Percentiles rank a stretch among this genome's conserved stretches.
These are phyloP conservation scores for Lethocerus indicus DNA, from an alignment of 1,140 invertebrate genomes.

Conservation along the genomic window DNA sequence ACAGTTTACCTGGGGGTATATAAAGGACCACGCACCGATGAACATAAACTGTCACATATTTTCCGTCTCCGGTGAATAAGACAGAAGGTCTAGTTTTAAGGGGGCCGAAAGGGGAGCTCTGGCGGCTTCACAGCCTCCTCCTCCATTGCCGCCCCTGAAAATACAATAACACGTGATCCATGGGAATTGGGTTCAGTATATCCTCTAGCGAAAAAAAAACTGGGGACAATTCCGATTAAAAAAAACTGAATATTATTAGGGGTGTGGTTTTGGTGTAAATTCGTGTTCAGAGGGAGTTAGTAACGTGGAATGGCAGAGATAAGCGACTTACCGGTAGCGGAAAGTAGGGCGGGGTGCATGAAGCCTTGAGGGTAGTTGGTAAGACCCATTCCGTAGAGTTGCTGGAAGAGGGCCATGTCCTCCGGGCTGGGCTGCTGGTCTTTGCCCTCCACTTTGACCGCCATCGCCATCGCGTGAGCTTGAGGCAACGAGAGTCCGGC, in stretches of 20 bases:
- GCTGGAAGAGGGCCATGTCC: constrained; percentile 27
- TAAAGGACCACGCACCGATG: neutral
- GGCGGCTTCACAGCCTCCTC: too few species aligned
- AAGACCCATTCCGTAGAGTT: constrained; percentile 26
- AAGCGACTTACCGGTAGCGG: constrained; percentile 19
- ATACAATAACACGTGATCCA: too few species aligned
- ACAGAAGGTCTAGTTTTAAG: neutral
- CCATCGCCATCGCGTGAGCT: constrained; percentile 18
- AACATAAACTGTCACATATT: constrained; percentile 11
- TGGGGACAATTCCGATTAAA: too few species aligned
- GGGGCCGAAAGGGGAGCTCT: too few species aligned
- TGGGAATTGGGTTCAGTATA: too few species aligned
- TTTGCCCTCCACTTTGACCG: constrained; percentile 18
- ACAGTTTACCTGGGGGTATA: neutral
- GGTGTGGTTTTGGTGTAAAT: too few species aligned
- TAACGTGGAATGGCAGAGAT: too few species aligned
- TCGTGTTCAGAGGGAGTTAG: too few species aligned
- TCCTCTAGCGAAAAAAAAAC: too few species aligned
- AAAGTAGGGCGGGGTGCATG: constrained; percentile 21
- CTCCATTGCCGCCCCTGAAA: too few species aligned
- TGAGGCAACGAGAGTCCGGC: constrained; percentile 17
- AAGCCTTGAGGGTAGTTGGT: constrained; percentile 19
- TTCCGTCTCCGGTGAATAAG: neutral
- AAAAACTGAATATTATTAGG: too few species aligned
- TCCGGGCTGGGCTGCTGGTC: constrained; percentile 20